Evolutionary conservation across 2,888 invertebrate species (phyloP).

Genomic region (Escarpia spicata): DNA sequence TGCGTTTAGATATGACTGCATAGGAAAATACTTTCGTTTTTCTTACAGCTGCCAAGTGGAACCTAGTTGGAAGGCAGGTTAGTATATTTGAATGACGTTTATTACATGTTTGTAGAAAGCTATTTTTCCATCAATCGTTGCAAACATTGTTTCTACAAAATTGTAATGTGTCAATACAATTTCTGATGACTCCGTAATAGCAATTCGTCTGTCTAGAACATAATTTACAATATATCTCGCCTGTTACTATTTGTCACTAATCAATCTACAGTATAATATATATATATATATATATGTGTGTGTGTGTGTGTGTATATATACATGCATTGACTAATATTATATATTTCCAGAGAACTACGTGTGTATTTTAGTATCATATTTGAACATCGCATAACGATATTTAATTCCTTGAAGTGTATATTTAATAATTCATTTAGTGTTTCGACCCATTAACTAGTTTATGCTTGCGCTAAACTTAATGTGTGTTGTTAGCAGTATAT

Average conservation of each 20-base stretch:
- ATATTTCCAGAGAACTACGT: no score
- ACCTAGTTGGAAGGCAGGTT: neutral
- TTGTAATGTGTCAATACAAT: neutral
- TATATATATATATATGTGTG: no score
- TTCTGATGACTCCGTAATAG: neutral
- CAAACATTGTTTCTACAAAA: neutral
- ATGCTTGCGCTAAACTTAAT: neutral
- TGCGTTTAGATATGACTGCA: neutral
- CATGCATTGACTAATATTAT: no score
- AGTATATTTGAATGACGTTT: neutral
- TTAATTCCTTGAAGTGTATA: neutral
- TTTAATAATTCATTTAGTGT: neutral
- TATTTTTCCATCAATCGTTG: neutral
- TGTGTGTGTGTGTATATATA: no score
- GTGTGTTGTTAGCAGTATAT: neutral
- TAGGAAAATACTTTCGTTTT: neutral
- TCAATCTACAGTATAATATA: no score
- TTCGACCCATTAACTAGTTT: neutral
- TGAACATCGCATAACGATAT: no score
- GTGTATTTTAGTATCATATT: no score
- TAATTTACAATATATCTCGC: no score
- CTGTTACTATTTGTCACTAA: no score
- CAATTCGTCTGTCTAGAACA: no score
- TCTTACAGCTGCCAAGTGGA: neutral
- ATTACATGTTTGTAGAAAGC: neutral